Percentiles rank a stretch among this genome's conserved stretches.
Evolutionary conservation across 2,888 invertebrate genomes (phyloP).

Genomic region (Catocala fraxini): DNA sequence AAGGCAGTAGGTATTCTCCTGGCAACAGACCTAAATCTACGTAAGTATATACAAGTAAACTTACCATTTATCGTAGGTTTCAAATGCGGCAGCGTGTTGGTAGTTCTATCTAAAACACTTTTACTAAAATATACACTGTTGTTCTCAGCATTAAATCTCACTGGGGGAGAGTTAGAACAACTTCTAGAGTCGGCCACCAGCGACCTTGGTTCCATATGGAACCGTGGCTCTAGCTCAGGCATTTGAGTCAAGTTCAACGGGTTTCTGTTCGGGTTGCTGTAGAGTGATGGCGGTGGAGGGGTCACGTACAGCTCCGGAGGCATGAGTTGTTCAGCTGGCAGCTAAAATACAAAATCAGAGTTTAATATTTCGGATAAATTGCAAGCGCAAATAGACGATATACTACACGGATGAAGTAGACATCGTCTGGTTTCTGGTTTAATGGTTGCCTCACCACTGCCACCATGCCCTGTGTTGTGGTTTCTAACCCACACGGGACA

Average conservation of each 20-base stretch:
- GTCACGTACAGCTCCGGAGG: conserved; percentile 77
- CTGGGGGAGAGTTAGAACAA: conserved; percentile 77
- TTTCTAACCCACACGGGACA: too few relatives aligned
- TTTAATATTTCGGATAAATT: neutral
- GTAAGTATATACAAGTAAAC: conserved; percentile 23
- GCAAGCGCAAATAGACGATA: too few relatives aligned
- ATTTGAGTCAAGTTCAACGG: conserved; percentile 75
- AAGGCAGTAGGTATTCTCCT: too few relatives aligned
- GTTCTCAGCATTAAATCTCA: conserved; percentile 73
- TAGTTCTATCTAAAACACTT: conserved; percentile 63
- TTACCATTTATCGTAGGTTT: conserved; percentile 70
- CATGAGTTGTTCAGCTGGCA: conserved; percentile 81
- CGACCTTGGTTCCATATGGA: conserved; percentile 54
- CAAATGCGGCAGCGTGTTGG: conserved; percentile 73
- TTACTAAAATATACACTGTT: conserved; percentile 75
- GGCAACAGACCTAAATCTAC: too few relatives aligned
- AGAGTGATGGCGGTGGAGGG: conserved; percentile 71
- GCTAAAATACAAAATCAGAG: conserved; percentile 54
- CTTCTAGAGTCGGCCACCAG: conserved; percentile 66
- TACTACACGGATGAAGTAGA: too few relatives aligned
- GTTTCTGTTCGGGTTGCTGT: conserved; percentile 73
- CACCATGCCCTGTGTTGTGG: too few relatives aligned
- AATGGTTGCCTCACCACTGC: too few relatives aligned
- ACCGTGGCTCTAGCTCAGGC: conserved; percentile 74
- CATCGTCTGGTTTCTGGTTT: too few relatives aligned